A percentile compares a stretch with the other conserved stretches of the same genome.
phyloP scores from a whole-genome alignment of 64 coral and sea anemone species.

The Catalaphyllia jardinei region DNA sequence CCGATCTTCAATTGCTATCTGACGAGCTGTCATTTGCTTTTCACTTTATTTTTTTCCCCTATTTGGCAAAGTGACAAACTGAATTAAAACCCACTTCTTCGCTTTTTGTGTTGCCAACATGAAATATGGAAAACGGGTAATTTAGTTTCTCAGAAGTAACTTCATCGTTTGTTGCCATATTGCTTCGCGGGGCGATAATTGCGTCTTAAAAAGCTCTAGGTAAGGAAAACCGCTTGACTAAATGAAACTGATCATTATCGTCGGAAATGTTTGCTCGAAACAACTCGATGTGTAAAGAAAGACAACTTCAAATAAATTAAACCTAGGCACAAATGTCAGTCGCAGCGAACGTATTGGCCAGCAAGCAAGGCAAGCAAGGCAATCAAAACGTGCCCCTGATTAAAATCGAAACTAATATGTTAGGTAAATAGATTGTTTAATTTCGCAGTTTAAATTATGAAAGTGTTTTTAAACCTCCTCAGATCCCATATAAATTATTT shows the following conservation, averaged over 20 bases:
- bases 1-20: background rate
- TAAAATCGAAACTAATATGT: background rate
- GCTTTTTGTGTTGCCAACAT: background rate
- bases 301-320: conserved; percentile 14
- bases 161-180: background rate
- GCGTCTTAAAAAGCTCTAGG: background rate
- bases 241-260: background rate
- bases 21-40: background rate
- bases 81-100: background rate
- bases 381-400: background rate
- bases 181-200: background rate
- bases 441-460: conserved; percentile 4
- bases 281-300: background rate
- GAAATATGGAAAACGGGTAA: background rate
- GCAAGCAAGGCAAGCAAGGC: background rate
- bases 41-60: background rate
- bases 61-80: background rate
- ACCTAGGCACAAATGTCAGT: background rate
- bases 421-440: background rate
- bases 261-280: background rate
- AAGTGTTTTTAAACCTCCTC: background rate
- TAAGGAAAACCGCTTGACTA: background rate
- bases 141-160: background rate
- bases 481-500: background rate
- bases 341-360: background rate